Evolutionary conservation across 2,888 invertebrate species (phyloP).

Genomic region (Andrena flavipes): DNA sequence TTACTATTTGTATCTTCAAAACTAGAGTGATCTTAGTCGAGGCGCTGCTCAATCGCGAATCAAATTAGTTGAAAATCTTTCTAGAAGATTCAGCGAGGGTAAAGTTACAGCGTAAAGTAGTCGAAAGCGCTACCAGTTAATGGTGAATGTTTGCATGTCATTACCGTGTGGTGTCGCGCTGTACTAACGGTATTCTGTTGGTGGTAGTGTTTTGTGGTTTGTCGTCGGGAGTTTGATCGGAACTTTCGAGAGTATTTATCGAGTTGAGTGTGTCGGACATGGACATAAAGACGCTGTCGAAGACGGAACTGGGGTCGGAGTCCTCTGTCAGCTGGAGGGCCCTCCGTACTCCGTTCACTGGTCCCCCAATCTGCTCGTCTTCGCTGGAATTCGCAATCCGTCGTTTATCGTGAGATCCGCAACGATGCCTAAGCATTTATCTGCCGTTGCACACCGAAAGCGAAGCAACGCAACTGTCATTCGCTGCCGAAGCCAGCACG

Average conservation of each 20-base stretch:
- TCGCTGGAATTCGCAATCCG: conserved; percentile 80
- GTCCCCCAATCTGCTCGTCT: conserved; percentile 77
- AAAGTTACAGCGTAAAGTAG: neutral
- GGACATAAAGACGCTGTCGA: conserved; percentile 84
- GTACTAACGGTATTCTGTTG: conserved; percentile 82
- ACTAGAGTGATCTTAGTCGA: no score
- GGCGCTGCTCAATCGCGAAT: neutral
- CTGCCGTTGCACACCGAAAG: conserved; percentile 55
- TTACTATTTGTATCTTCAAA: no score
- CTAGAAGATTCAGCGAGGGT: neutral
- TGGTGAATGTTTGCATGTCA: conserved; percentile 69
- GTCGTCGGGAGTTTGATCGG: conserved; percentile 84
- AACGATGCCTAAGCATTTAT: conserved; percentile 23
- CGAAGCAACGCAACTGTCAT: conserved; percentile 58
- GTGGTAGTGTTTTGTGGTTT: conserved; percentile 82
- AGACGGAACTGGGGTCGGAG: conserved; percentile 82
- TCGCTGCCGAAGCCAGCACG: conserved; percentile 19
- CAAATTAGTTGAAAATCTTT: neutral
- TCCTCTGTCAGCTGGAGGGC: conserved; percentile 81
- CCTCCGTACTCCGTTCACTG: conserved; percentile 77
- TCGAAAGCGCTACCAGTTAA: conserved; percentile 49
- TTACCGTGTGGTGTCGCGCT: conserved; percentile 82
- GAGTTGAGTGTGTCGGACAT: conserved; percentile 85
- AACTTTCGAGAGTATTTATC: conserved; percentile 84
- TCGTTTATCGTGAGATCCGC: conserved; percentile 47